Conservation (phyloP, 1,140 invertebrate genomes). For the Aphelinus atriplicis region DNA sequence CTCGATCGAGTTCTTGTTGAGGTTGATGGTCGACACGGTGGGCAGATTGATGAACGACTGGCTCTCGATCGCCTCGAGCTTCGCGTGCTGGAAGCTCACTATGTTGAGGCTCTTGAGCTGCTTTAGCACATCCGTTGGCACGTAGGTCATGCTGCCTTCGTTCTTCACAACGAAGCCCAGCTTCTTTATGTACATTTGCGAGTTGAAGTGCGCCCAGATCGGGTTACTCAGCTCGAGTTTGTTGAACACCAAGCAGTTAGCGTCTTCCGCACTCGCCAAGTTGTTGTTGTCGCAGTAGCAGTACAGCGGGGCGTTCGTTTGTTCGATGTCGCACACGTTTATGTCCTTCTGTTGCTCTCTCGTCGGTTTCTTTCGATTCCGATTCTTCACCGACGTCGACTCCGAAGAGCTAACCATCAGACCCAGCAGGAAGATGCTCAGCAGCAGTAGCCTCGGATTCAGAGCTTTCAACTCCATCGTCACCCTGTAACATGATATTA, state of each 20-base stretch:
- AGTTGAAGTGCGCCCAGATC: conserved; percentile 76
- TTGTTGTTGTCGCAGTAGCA: conserved; percentile 62
- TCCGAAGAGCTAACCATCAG: conserved; percentile 35
- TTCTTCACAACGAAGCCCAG: conserved; percentile 76
- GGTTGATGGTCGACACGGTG: conserved; percentile 72
- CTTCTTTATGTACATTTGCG: conserved; percentile 75
- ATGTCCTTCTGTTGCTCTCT: conserved; percentile 49
- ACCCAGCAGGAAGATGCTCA: conserved; percentile 45
- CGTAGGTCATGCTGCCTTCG: conserved; percentile 72
- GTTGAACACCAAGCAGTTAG: conserved; percentile 75
- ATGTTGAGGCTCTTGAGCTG: conserved; percentile 73
- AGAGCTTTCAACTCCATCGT: conserved; percentile 46
- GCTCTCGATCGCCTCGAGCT: conserved; percentile 72
- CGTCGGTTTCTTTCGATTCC: conserved; percentile 48
- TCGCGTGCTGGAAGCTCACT: conserved; percentile 77
- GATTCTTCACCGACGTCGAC: conserved; percentile 43
- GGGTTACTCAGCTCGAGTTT: conserved; percentile 71
- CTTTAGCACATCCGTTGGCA: conserved; percentile 75
- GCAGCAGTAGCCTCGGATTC: conserved; percentile 39
- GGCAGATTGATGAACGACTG: conserved; percentile 78
- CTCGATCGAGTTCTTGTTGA: conserved; percentile 76
- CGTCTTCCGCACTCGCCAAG: conserved; percentile 59
- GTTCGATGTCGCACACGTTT: conserved; percentile 64
- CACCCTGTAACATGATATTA: conserved; percentile 39
- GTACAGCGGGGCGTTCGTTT: conserved; percentile 56